Evolutionary conservation across 30 jellyfish, hydroid and myxozoan species (phyloP), one percentile per base, ranked within the genome.

Genomic region (Hydractinia symbiolongicarpus): DNA sequence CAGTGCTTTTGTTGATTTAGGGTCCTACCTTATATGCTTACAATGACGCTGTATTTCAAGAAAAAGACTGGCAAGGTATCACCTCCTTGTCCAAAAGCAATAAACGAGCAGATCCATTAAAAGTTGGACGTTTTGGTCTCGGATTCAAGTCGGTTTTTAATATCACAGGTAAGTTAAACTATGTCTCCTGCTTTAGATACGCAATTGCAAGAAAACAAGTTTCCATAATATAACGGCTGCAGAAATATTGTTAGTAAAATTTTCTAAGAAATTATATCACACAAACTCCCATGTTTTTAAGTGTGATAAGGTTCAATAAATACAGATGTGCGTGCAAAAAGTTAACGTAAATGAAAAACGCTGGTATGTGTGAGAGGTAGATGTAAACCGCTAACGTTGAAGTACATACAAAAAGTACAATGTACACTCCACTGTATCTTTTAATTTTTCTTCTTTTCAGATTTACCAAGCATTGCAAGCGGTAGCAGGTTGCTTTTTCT

Each of bases 81-180:
- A 74, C 77, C 20, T 79, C 85, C 78, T 50, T 88, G 9, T 94
- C 92, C 0, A 61, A 69, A 64, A 83, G 94, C 53, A 7, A 66
- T 14, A 88, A 88, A 55, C 82, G 72, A 55, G 84, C 82, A 61
- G 94, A 88, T 54, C 86, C 94, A 50, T 54, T 88, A 49, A 88
- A 88, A 83, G 95, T 88, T 78, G 96, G 96, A 20, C 79, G 77
- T 44, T 88, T 88, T 83, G 96, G 96, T n/a, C 86, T 88, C 4
- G 96, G 96, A 55, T 88, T 88, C 81, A 88, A 88, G 53, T 88
- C 96, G 4, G 93, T 83, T 20, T 88, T 77, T 69, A 94, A 88
- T 52, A 21, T 88, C 4, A 77, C 96, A 77, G 96, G 94, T 88
- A 64, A n/a, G 40, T 51, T 64, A 64, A 6, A 64, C 19, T 64